Evolutionary conservation across 1,140 invertebrate species (phyloP).

Genomic region (Antheraea mylitta): DNA sequence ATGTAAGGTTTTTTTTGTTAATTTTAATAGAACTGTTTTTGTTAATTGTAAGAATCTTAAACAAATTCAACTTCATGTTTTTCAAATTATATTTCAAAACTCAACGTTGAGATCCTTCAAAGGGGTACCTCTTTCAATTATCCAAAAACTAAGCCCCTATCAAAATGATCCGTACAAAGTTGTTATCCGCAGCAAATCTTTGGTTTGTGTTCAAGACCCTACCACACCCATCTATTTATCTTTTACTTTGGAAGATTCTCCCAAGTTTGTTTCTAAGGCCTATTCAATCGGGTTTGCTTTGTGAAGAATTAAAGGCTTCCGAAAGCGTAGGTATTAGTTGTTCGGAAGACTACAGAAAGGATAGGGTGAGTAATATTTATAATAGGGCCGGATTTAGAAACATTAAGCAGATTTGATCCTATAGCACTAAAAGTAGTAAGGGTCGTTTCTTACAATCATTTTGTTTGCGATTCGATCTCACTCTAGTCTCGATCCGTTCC

Average conservation of each 20-base stretch:
- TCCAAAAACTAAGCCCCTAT: slow-evolving; percentile 3
- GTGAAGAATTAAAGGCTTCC: slow-evolving; percentile 5
- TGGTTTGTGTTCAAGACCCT: neutral
- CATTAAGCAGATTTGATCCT: too few relatives aligned
- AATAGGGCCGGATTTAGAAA: neutral
- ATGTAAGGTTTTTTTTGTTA: too few relatives aligned
- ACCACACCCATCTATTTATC: neutral
- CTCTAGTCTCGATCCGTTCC: too few relatives aligned
- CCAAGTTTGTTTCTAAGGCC: slow-evolving; percentile 5
- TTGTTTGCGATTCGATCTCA: too few relatives aligned
- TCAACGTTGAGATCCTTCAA: neutral
- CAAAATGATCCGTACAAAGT: neutral
- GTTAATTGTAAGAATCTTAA: too few relatives aligned
- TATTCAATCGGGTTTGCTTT: slow-evolving; percentile 5
- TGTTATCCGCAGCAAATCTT: slow-evolving; percentile 2
- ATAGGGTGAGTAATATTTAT: neutral
- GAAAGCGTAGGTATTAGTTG: neutral
- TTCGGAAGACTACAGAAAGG: neutral
- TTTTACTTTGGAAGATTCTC: slow-evolving; percentile 5
- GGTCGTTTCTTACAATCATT: too few relatives aligned
- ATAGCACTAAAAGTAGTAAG: too few relatives aligned
- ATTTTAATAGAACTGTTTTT: too few relatives aligned
- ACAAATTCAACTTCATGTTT: too few relatives aligned
- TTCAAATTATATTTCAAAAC: neutral
- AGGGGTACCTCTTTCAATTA: neutral